Evolutionary conservation across 2,888 invertebrate genomes (phyloP).

Genomic region (Pyrrhia umbra): DNA sequence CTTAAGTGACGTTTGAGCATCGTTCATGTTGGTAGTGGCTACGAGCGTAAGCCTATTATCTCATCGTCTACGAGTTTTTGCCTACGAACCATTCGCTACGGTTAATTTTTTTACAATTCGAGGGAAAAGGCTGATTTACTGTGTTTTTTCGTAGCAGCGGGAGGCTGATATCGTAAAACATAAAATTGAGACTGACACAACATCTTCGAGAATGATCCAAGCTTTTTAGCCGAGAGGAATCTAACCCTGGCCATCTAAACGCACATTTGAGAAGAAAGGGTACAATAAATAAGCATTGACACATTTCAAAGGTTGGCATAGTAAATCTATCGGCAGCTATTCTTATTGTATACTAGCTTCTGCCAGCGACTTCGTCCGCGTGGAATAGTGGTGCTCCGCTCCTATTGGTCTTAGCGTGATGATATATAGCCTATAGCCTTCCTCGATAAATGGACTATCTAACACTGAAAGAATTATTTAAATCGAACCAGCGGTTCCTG

Average conservation of each 20-base stretch:
- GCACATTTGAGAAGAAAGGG: slow-evolving; percentile 37
- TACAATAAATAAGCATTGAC: slow-evolving; percentile 46
- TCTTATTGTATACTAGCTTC: slow-evolving; percentile 35
- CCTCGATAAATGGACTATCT: too few species aligned
- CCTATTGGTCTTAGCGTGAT: too few species aligned
- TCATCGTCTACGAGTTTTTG: slow-evolving; percentile 39
- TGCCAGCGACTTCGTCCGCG: too few species aligned
- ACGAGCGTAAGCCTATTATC: slow-evolving; percentile 46
- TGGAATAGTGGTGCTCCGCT: too few species aligned
- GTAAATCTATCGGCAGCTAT: slow-evolving; percentile 33
- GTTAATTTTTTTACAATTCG: slow-evolving; percentile 36
- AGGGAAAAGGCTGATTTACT: slow-evolving; percentile 5
- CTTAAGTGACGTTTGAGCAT: slow-evolving; percentile 43
- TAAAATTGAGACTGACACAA: slow-evolving; percentile 35
- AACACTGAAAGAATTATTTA: too few species aligned
- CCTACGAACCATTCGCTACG: slow-evolving; percentile 33
- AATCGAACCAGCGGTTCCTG: too few species aligned
- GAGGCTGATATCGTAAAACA: slow-evolving; percentile 30
- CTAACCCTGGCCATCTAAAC: slow-evolving; percentile 16
- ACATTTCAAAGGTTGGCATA: slow-evolving; percentile 34
- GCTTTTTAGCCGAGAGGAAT: slow-evolving; percentile 25
- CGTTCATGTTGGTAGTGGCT: slow-evolving; percentile 33
- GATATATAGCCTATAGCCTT: too few species aligned
- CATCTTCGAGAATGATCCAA: slow-evolving; percentile 32
- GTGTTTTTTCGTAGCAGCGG: slow-evolving; percentile 10